Evolutionary conservation across 2,888 invertebrate genomes (phyloP).

Genomic region (Caenorhabditis imperialis): DNA sequence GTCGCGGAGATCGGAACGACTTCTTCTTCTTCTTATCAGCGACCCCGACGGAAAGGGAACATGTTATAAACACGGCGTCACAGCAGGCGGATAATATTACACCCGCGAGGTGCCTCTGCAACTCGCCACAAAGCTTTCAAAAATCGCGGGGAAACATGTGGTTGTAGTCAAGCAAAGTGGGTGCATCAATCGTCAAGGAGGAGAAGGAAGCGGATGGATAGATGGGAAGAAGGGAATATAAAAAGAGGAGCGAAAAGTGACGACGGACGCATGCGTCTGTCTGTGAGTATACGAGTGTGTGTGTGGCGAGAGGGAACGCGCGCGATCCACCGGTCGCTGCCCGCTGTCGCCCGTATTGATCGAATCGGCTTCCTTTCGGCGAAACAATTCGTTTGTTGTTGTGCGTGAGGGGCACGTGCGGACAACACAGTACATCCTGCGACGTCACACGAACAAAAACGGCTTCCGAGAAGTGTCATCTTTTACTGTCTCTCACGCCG

Average conservation of each 20-base stretch:
- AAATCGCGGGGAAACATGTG: conserved; percentile 42
- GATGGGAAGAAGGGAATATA: too few relatives aligned
- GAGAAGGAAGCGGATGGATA: conserved; percentile 19
- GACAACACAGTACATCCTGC: conserved; percentile 8
- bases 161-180: conserved; percentile 47
- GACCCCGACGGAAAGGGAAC: conserved; percentile 41
- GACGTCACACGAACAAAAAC: conserved; percentile 35
- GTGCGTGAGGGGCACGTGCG: conserved; percentile 30
- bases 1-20: conserved; percentile 7
- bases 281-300: conserved; percentile 44
- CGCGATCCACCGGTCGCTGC: conserved; percentile 44
- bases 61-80: conserved; percentile 45
- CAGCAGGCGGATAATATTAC: conserved; percentile 52
- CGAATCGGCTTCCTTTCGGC: conserved; percentile 32
- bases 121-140: conserved; percentile 45
- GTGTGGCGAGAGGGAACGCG: conserved; percentile 31
- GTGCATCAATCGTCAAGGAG: conserved; percentile 34
- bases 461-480: conserved; percentile 19
- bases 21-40: conserved; percentile 34
- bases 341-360: conserved; percentile 28
- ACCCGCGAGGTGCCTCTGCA: conserved; percentile 6
- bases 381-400: conserved; percentile 46
- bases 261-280: conserved; percentile 41
- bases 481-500: conserved; percentile 17
- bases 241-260: conserved; percentile 50